Evolutionary conservation across 2,888 invertebrate genomes (phyloP).

Genomic region (Nebria brevicollis): DNA sequence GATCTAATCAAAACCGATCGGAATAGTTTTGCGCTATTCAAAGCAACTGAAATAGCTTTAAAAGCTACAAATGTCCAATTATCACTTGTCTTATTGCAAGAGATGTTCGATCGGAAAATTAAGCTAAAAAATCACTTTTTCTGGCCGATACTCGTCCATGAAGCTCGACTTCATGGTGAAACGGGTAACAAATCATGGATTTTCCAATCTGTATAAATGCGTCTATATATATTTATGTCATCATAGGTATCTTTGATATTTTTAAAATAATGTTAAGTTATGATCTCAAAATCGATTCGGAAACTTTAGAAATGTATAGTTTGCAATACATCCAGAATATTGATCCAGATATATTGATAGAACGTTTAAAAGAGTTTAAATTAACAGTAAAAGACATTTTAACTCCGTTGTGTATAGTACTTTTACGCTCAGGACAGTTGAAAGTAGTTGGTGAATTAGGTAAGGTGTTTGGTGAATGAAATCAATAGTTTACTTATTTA

Average conservation of each 20-base stretch:
- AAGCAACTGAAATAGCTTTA: slow-evolving; percentile 63
- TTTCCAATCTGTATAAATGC: slow-evolving; percentile 10
- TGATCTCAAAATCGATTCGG: slow-evolving; percentile 67
- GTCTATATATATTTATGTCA: slow-evolving; percentile 16
- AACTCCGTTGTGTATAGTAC: slow-evolving; percentile 65
- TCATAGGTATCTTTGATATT: slow-evolving; percentile 66
- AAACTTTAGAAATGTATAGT: slow-evolving; percentile 68
- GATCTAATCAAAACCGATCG: slow-evolving; percentile 64
- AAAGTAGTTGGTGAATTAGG: slow-evolving; percentile 50
- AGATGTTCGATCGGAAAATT: slow-evolving; percentile 46
- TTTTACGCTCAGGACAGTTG: slow-evolving; percentile 64
- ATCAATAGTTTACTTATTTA: slow-evolving; percentile 3
- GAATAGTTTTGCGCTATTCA: slow-evolving; percentile 62
- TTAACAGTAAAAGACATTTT: slow-evolving; percentile 60
- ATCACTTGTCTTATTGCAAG: slow-evolving; percentile 63
- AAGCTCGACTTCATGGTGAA: slow-evolving; percentile 66
- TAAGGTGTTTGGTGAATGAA: slow-evolving; percentile 21
- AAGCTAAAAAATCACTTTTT: slow-evolving; percentile 71
- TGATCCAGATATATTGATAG: slow-evolving; percentile 65
- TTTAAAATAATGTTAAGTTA: slow-evolving; percentile 67
- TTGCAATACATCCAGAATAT: slow-evolving; percentile 67
- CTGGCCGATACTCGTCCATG: slow-evolving; percentile 71
- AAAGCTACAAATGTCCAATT: slow-evolving; percentile 63
- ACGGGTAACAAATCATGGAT: slow-evolving; percentile 58
- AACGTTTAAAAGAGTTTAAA: slow-evolving; percentile 65